A percentile compares a stretch with the other conserved stretches of the same genome.
These are phyloP conservation scores for Tinamus guttatus DNA, from an alignment of 2,113 vertebrate species.

Conservation along the genomic window DNA sequence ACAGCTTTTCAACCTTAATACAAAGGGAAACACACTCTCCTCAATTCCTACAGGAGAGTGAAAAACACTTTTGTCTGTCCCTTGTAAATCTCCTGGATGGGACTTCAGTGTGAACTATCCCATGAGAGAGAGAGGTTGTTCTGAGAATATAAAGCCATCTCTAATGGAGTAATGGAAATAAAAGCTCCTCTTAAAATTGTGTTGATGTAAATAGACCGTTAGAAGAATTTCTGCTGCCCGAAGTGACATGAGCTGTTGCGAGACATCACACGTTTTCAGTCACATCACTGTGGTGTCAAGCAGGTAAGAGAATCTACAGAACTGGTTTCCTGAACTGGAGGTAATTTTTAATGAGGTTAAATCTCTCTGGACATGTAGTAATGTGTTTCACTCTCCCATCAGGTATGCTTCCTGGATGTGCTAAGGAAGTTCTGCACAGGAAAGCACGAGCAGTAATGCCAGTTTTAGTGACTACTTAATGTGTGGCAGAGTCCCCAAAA, in stretches of 20 bases:
- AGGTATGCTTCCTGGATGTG: accelerated
- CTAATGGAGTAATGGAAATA: not conserved
- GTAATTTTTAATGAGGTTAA: not conserved
- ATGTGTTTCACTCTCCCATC: not conserved
- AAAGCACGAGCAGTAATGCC: not conserved
- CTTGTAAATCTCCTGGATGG: slow-evolving; percentile 58
- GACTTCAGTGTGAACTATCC: slow-evolving; percentile 60
- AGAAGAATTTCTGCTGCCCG: not conserved
- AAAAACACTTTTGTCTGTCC: slow-evolving; percentile 45
- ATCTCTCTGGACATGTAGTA: not conserved
- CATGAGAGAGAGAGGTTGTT: slow-evolving; percentile 31
- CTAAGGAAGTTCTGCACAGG: not conserved
- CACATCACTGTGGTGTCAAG: not conserved
- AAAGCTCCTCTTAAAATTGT: slow-evolving; percentile 19
- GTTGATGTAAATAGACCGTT: slow-evolving; percentile 6
- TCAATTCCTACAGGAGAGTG: slow-evolving; percentile 46
- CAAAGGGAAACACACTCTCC: slow-evolving; percentile 33
- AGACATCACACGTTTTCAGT: not conserved
- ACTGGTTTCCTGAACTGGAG: not conserved
- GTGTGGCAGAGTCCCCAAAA: not conserved
- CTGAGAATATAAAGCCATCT: slow-evolving; percentile 35
- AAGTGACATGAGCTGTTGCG: not conserved
- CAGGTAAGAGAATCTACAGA: not conserved
- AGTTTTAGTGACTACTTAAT: no score
- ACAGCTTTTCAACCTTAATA: slow-evolving; percentile 13